Evolutionary conservation across 1,140 invertebrate species (phyloP), one percentile per base, ranked within the genome.

Genomic region (Chironomus striatipennis): DNA sequence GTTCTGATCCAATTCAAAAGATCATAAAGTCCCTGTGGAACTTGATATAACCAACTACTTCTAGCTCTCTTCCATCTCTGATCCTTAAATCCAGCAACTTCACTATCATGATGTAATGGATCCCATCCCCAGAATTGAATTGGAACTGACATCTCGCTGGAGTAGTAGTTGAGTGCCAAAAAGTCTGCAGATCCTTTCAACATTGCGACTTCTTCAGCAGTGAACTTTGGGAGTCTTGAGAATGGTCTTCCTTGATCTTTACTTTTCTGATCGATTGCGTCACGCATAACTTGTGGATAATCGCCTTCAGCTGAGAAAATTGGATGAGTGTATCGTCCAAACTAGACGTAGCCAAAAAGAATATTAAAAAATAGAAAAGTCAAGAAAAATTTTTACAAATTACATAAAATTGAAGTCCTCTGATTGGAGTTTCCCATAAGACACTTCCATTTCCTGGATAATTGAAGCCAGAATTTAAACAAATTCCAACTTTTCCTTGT

Each of bases 1-100:
- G 82, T 78, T 73, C 85, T 84, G 10, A 93, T 85, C 85, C 87
- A 89, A 57, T 87, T 87, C 10, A 92, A 81, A 1, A 87, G 86
- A 77, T 82, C 81, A 0, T 88, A 88, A 0, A 85, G 80, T 5
- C 83, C 78, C 79, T 84, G 47, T 8, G 79, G 77, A 8, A 75
- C 76, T 43, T 73, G 74, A 73, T 77, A 77, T 1, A 87, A 77
- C 85, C 85, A 85, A 18, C 77, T 77, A 20, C 18, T 21, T 70
- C 18, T 70, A 0, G 65, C 17, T 24, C 18, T 20, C 7, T 20
- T 20, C 65, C 65, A 70, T 0, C 9, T 57, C n/a, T 57, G 47
- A n/a, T 57, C 47, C 9, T 57, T 7, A 15, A 57, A 57, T 15
- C 47, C 47, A 10, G 4, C 4, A 57, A 15, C n/a, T 57, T 57